A percentile compares a stretch with the other conserved stretches of the same genome.
Evolutionary conservation across 2,113 vertebrate species (phyloP).

Genomic region (Sander vitreus): DNA sequence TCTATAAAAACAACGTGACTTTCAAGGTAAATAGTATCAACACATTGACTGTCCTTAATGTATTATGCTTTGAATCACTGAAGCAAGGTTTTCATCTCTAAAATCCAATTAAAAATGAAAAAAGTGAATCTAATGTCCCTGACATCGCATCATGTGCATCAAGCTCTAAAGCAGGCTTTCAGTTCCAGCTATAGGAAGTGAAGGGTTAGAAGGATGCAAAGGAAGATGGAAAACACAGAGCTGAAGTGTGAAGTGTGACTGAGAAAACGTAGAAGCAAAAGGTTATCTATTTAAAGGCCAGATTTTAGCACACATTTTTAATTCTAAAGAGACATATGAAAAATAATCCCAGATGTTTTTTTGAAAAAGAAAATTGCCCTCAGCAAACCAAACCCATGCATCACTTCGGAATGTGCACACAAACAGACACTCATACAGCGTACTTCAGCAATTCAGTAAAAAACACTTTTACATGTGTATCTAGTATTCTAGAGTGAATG

Average conservation of each 20-base stretch:
- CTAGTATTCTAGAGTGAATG: neutral
- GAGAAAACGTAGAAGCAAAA: constrained; percentile 18
- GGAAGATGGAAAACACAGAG: constrained; percentile 18
- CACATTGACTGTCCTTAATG: constrained; percentile 15
- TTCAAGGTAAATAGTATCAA: constrained; percentile 30
- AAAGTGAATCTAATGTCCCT: constrained; percentile 34
- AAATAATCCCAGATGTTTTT: neutral
- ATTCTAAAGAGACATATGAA: neutral
- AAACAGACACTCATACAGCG: neutral
- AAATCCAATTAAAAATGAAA: constrained; percentile 28
- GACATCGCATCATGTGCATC: constrained; percentile 1
- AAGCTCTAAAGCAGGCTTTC: constrained; percentile 37
- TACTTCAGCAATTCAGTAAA: neutral
- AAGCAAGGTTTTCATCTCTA: constrained; percentile 38
- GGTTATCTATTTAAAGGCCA: neutral
- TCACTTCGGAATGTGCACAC: neutral
- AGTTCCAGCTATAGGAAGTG: constrained; percentile 20
- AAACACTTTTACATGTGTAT: neutral
- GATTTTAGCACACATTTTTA: neutral
- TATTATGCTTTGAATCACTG: constrained; percentile 33
- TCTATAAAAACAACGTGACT: constrained; percentile 1
- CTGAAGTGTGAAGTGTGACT: constrained; percentile 11
- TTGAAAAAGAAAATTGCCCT: neutral
- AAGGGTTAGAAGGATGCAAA: constrained; percentile 35
- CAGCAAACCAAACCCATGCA: neutral